Evolutionary conservation across 2,888 invertebrate species (phyloP).

Genomic region (Eupithecia pulchellata): DNA sequence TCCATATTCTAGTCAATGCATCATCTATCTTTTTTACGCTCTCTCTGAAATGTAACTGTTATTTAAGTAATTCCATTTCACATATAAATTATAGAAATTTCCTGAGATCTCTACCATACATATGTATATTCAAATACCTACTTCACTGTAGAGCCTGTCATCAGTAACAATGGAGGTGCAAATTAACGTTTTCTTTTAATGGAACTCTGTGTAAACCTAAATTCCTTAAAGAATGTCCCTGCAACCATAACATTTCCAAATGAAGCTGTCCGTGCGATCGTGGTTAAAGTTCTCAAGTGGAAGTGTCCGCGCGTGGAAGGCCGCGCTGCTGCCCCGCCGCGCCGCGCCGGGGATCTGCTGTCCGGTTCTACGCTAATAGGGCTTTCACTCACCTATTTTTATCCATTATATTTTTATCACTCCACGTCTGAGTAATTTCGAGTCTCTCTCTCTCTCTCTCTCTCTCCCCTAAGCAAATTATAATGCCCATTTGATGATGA

Average conservation of each 20-base stretch:
- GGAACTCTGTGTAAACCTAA: background rate
- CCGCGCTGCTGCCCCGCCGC: constrained; percentile 16
- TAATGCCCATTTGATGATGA: background rate
- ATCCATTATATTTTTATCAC: background rate
- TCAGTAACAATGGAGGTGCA: background rate
- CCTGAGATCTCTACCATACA: too few species aligned
- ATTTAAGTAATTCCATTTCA: too few species aligned
- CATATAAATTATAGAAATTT: too few species aligned
- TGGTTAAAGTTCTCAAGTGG: constrained; percentile 53
- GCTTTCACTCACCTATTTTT: constrained; percentile 16
- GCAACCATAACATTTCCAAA: constrained; percentile 24
- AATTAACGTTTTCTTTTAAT: background rate
- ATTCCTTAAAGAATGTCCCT: background rate
- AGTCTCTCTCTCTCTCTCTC: background rate
- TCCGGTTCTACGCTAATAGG: constrained; percentile 22
- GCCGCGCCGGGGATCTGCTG: background rate
- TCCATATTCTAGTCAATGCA: too few species aligned
- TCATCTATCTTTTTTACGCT: too few species aligned
- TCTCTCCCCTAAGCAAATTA: background rate
- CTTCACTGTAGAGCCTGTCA: background rate
- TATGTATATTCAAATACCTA: too few species aligned
- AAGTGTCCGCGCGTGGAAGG: constrained; percentile 44
- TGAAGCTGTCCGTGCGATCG: constrained; percentile 38
- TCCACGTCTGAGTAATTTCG: background rate
- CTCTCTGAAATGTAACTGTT: too few species aligned